Percentiles rank a stretch among this genome's conserved stretches.
Evolutionary conservation across 2,888 invertebrate genomes (phyloP).

Genomic region (Ypsolopha scabrella): DNA sequence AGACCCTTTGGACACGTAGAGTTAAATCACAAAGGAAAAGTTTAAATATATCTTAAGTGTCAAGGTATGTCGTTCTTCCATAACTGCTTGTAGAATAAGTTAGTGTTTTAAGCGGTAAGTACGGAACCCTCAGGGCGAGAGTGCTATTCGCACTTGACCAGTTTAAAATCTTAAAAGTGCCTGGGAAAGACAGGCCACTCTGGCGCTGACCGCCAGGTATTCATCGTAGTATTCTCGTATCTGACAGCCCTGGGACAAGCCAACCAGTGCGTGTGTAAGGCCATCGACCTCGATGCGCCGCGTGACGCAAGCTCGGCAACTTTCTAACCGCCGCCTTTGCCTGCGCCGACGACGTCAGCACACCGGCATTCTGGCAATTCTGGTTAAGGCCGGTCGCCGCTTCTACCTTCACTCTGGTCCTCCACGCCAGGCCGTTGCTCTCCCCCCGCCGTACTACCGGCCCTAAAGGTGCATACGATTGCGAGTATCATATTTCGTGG

Average conservation of each 20-base stretch:
- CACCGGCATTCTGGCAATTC: constrained; percentile 43
- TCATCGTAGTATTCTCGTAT: neutral
- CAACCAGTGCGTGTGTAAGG: constrained; percentile 22
- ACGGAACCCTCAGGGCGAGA: no score
- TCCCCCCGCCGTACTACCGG: neutral
- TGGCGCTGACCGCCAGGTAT: no score
- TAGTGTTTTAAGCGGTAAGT: no score
- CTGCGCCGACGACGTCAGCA: constrained; percentile 44
- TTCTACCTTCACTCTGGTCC: no score
- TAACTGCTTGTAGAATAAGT: no score
- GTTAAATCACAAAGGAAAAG: no score
- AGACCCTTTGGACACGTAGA: no score
- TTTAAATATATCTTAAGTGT: no score
- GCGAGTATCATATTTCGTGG: neutral
- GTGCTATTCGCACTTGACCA: no score
- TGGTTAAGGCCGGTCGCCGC: constrained; percentile 42
- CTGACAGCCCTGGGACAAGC: neutral
- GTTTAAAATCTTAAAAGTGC: no score
- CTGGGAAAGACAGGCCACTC: no score
- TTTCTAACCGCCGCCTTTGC: constrained; percentile 43
- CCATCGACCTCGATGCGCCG: constrained; percentile 43
- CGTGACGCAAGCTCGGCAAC: constrained; percentile 64
- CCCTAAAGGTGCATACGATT: neutral
- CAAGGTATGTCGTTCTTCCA: no score
- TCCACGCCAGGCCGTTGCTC: constrained; percentile 3